Evolutionary conservation across 2,888 invertebrate species (phyloP).

Genomic region (Eupsilia transversa): DNA sequence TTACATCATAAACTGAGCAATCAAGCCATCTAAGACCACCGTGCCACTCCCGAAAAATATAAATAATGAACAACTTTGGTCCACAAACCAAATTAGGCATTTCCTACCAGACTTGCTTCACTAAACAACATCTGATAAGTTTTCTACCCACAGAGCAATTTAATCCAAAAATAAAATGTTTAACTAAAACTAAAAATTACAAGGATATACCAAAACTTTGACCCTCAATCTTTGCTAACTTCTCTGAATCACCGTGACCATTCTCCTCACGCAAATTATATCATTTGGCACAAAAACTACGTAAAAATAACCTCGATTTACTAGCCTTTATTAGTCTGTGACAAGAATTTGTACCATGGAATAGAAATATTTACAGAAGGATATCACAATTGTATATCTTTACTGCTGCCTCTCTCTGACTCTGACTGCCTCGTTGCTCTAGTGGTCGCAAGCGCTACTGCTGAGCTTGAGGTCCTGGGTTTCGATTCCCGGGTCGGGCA

Average conservation of each 20-base stretch:
- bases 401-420: too few relatives aligned
- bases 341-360: background rate
- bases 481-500: too few relatives aligned
- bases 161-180: conserved; percentile 8
- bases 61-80: background rate
- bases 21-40: background rate
- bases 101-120: background rate
- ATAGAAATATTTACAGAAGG: conserved; percentile 18
- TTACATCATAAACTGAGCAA: background rate
- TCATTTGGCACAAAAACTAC: conserved; percentile 53
- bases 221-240: conserved; percentile 36
- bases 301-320: conserved; percentile 53
- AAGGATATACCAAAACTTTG: conserved; percentile 45
- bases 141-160: conserved; percentile 31
- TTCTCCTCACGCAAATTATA: conserved; percentile 54
- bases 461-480: too few relatives aligned
- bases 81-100: conserved; percentile 25
- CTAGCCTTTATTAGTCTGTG: conserved; percentile 10
- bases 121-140: conserved; percentile 37
- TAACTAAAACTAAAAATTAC: conserved; percentile 28
- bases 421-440: too few relatives aligned
- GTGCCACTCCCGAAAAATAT: background rate
- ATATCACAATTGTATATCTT: too few relatives aligned
- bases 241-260: conserved; percentile 55
- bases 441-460: too few relatives aligned